Conservation (phyloP, 2,113 vertebrate genomes). For the Zosterops lateralis region DNA sequence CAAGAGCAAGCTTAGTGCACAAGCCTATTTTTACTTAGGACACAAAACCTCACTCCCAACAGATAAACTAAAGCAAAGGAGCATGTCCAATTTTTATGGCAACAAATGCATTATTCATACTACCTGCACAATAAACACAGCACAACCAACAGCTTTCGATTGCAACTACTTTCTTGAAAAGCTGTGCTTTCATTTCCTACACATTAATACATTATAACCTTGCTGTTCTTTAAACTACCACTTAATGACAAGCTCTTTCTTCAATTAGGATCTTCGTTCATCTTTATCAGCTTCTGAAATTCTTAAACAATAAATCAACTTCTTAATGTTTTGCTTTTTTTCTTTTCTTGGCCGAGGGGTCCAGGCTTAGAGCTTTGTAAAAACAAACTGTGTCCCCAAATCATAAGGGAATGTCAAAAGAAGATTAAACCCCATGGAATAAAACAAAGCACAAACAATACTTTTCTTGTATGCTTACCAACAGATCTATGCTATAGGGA, state of each 20-base stretch:
- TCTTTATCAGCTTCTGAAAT: background rate
- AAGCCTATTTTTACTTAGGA: background rate
- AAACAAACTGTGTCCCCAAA: background rate
- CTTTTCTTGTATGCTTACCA: background rate
- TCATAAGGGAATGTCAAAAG: background rate
- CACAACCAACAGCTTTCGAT: background rate
- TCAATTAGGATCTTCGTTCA: slow-evolving; percentile 14
- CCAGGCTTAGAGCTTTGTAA: background rate
- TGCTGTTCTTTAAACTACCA: background rate
- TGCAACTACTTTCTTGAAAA: background rate
- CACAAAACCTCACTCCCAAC: background rate
- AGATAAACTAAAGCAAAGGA: background rate
- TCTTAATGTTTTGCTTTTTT: background rate
- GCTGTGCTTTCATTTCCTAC: background rate
- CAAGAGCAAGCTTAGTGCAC: background rate
- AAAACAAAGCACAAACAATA: background rate
- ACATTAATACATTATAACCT: background rate
- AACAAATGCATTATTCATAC: background rate
- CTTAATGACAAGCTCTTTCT: background rate
- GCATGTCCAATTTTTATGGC: background rate
- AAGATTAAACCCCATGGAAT: background rate
- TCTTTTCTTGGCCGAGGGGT: background rate
- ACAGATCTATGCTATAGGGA: background rate
- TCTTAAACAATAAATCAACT: background rate
- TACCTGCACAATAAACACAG: background rate